Conservation (phyloP, 2,888 invertebrate genomes). For the Gastracanthus pulcherrimus region DNA sequence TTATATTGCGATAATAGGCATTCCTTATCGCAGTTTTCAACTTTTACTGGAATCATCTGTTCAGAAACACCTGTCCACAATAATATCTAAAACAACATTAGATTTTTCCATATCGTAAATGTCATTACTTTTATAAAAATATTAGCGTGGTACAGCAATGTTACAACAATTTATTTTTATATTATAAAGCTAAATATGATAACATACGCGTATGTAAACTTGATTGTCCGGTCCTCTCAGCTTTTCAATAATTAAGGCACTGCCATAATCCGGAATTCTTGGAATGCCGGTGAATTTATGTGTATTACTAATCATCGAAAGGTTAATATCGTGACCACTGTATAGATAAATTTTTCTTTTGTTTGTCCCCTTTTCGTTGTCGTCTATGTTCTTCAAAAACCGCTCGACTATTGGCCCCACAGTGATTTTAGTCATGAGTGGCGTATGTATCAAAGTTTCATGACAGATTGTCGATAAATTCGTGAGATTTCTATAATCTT, state of each 20-base stretch:
- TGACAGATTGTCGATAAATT: not conserved
- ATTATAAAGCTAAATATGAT: no score
- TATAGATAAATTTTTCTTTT: constrained; percentile 3
- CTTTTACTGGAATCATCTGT: not conserved
- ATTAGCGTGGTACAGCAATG: no score
- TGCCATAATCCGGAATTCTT: constrained; percentile 2
- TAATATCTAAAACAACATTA: not conserved
- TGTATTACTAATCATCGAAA: not conserved
- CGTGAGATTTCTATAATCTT: not conserved
- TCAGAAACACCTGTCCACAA: not conserved
- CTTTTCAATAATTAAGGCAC: not conserved
- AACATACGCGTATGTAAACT: constrained; percentile 12
- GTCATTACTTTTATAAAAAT: no score
- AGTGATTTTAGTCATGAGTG: not conserved
- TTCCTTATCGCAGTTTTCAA: not conserved
- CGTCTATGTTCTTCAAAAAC: not conserved
- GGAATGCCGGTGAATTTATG: constrained; percentile 13
- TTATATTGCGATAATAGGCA: not conserved
- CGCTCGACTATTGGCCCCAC: not conserved
- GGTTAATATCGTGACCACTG: not conserved
- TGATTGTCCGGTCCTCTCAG: not conserved
- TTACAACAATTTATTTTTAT: no score
- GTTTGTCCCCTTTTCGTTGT: not conserved
- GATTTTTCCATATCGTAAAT: no score
- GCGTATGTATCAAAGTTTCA: not conserved